These are phyloP conservation scores for Diplodus sargus DNA, from an alignment of 2,797 vertebrate genomes.

Conservation along the genomic window DNA sequence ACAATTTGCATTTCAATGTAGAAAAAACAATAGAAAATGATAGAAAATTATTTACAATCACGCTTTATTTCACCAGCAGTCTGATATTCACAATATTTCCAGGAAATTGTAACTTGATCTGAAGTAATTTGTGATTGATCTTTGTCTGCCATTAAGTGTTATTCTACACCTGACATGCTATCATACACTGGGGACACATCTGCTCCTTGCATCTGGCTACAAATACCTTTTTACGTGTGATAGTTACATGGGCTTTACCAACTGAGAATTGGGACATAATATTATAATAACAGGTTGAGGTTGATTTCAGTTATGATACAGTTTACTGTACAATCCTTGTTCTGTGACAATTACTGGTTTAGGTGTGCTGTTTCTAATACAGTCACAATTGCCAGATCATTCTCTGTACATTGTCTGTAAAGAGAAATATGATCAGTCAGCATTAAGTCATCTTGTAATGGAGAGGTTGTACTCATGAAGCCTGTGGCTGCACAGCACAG, in stretches of 20 bases:
- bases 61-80: neutral
- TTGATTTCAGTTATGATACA: constrained; percentile 2
- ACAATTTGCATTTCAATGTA: constrained; percentile 2
- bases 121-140: constrained; percentile 54
- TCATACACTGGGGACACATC: constrained; percentile 46
- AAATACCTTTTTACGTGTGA: neutral
- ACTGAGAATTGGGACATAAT: constrained; percentile 11
- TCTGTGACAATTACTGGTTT: neutral
- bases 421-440: constrained; percentile 44
- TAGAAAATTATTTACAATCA: neutral
- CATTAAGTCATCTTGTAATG: constrained; percentile 38
- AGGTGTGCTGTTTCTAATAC: neutral
- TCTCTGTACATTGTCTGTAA: constrained; percentile 21
- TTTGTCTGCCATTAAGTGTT: constrained; percentile 46
- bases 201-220: constrained; percentile 1
- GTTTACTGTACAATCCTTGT: neutral
- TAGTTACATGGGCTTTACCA: constrained; percentile 4
- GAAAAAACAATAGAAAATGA: neutral
- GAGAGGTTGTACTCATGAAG: constrained; percentile 9
- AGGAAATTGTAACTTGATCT: constrained; percentile 60
- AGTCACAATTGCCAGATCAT: neutral
- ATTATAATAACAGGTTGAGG: neutral
- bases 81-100: constrained; percentile 28
- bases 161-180: constrained; percentile 61
- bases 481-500: constrained; percentile 6